phyloP scores from a whole-genome alignment of 2,888 invertebrate genomes.

The Troides aeacus region DNA sequence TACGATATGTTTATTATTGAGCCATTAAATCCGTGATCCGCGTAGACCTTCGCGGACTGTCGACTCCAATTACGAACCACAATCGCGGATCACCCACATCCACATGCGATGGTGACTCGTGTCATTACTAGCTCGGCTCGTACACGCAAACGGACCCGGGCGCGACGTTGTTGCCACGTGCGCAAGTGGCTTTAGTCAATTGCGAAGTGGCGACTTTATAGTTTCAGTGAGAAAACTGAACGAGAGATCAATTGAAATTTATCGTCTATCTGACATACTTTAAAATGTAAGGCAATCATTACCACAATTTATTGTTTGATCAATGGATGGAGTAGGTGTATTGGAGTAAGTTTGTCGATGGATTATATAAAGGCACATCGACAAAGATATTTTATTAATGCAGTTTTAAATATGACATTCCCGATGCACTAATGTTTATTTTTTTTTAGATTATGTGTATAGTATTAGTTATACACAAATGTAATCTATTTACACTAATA shows the following conservation, averaged over 20 bases:
- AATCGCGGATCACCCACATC: conserved; percentile 53
- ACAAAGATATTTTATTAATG: too few species aligned
- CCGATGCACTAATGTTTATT: background rate
- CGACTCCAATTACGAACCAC: conserved; percentile 55
- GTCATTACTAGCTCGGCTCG: conserved; percentile 33
- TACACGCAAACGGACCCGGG: conserved; percentile 7
- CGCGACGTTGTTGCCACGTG: conserved; percentile 22
- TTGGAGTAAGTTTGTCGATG: background rate
- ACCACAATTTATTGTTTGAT: conserved; percentile 11
- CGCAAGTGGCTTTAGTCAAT: conserved; percentile 16
- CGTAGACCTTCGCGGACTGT: conserved; percentile 56
- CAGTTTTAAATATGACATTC: too few species aligned
- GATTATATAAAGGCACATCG: too few species aligned
- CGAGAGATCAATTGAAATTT: conserved; percentile 23
- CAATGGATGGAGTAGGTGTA: conserved; percentile 2
- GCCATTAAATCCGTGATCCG: conserved; percentile 40
- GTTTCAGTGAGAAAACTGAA: conserved; percentile 15
- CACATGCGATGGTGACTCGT: conserved; percentile 58
- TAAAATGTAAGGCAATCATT: conserved; percentile 18
- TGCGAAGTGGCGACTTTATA: conserved; percentile 16
- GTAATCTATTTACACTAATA: conserved; percentile 8
- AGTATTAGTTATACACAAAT: background rate
- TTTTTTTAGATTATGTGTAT: background rate
- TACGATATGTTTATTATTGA: conserved; percentile 9
- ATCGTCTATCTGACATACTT: conserved; percentile 19